Evolutionary conservation across 1,140 invertebrate species (phyloP).

Genomic region (Bicyclus anynana): DNA sequence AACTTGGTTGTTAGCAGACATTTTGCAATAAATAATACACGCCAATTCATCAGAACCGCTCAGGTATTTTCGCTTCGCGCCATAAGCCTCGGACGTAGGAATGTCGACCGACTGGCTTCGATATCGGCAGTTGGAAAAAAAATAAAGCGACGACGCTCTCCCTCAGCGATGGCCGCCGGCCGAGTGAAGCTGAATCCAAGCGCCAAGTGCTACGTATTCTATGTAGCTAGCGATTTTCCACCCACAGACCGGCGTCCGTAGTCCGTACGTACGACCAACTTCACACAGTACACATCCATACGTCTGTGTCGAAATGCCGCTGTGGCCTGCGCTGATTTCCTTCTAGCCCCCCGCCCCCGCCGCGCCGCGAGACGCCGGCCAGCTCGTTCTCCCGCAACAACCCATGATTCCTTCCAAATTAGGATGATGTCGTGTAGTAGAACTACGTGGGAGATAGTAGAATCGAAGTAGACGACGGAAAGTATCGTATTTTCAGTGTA

Average conservation of each 20-base stretch:
- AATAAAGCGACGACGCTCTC: conserved; percentile 39
- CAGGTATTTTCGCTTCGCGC: conserved; percentile 66
- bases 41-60: conserved; percentile 61
- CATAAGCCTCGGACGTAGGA: conserved; percentile 60
- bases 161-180: conserved; percentile 30
- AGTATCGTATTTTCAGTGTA: conserved; percentile 63
- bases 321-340: conserved; percentile 54
- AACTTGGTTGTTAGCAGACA: conserved; percentile 40
- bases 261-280: conserved; percentile 30
- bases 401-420: conserved; percentile 12
- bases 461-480: conserved; percentile 26
- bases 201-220: conserved; percentile 2
- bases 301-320: conserved; percentile 45
- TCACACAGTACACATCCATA: conserved; percentile 30
- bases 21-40: conserved; percentile 54
- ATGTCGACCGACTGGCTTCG: conserved; percentile 64
- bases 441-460: conserved; percentile 20
- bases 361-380: conserved; percentile 48
- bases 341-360: conserved; percentile 53
- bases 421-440: conserved; percentile 8
- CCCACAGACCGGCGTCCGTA: conserved; percentile 40
- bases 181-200: conserved; percentile 42
- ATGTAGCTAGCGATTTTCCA: conserved; percentile 53
- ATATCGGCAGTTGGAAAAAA: conserved; percentile 45
- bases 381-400: conserved; percentile 25